Evolutionary conservation across 2,113 vertebrate species (phyloP), one percentile per base, ranked within the genome.

Genomic region (Casuarius casuarius): DNA sequence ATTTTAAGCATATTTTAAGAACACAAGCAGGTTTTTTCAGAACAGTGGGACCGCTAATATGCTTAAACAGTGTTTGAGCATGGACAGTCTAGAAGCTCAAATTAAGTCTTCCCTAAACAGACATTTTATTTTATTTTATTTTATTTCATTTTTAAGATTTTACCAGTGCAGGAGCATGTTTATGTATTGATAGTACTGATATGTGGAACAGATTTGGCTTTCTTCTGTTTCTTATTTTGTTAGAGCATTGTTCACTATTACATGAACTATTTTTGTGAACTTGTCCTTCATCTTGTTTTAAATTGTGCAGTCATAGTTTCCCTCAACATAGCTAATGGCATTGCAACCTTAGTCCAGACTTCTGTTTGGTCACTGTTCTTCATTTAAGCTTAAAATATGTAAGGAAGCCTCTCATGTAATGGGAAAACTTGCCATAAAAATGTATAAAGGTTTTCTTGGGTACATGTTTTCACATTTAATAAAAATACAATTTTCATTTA

Each of bases 351-450:
- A 96, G 87, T 95, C 97, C 98, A 98, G 96, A 89, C 87, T 87
- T 95, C 82, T 76, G 20, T 96, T 96, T 83, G 83, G 95, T 91
- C 15, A 33, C 76, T 96, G 62, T 86, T 96, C 77, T 83, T 90
- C 74, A 87, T 94, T 93, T 97, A 96, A 97, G 83, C 95, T 98
- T 95, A 93, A 97, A 97, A 97, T 90, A 92, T 97, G 94, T 97
- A 95, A 97, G 97, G 95, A 96, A 97, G 87, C 91, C 97, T 96
- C 95, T 98, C 97, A 91, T 98, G 96, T 98, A 98, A 97, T 97
- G 97, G 96, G 90, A 97, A 97, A 96, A 97, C 93, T 97, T 97
- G 94, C 97, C 96, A 97, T 97, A 96, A 96, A 97, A 90, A 90
- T 97, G 92, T 97, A 91, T 71, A 94, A 96, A 97, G 92, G 72